Conservation (phyloP, 1,140 invertebrate genomes). For the Xylocopa sonorina region DNA sequence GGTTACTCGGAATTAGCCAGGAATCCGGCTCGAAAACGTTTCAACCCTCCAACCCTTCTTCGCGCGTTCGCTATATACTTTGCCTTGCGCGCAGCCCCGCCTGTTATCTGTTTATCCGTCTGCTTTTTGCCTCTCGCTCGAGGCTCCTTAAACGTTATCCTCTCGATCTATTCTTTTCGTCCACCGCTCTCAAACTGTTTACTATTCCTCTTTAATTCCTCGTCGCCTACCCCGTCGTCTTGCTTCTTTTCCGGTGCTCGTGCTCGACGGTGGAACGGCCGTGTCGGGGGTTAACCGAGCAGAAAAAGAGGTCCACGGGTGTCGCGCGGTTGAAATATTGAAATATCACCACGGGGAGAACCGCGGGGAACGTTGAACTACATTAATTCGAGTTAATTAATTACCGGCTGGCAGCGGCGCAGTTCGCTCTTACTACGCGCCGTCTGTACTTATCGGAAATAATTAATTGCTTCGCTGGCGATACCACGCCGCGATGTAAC, state of each 20-base stretch:
- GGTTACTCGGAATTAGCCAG: slow-evolving; percentile 55
- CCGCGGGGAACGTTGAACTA: slow-evolving; percentile 36
- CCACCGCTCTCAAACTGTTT: not conserved
- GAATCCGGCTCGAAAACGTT: slow-evolving; percentile 40
- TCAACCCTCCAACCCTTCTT: not conserved
- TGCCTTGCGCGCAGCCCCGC: slow-evolving; percentile 1
- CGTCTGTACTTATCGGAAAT: slow-evolving; percentile 61
- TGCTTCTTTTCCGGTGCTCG: no score
- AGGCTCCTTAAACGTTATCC: not conserved
- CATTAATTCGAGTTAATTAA: slow-evolving; percentile 64
- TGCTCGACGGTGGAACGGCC: not conserved
- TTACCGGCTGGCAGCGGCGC: slow-evolving; percentile 47
- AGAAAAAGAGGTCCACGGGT: slow-evolving; percentile 17
- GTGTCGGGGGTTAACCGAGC: slow-evolving; percentile 22
- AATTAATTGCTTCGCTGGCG: slow-evolving; percentile 57
- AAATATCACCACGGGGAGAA: slow-evolving; percentile 16
- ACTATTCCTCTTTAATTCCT: not conserved
- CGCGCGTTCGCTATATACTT: not conserved
- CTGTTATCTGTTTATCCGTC: slow-evolving; percentile 19
- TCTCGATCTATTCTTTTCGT: not conserved
- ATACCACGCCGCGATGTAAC: slow-evolving; percentile 56
- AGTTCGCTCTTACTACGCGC: slow-evolving; percentile 43
- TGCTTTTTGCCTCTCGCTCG: not conserved
- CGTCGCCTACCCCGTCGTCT: no score
- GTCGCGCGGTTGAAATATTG: slow-evolving; percentile 34